Evolutionary conservation across 2,888 invertebrate species (phyloP).

Genomic region (Clepsis dumicolana): DNA sequence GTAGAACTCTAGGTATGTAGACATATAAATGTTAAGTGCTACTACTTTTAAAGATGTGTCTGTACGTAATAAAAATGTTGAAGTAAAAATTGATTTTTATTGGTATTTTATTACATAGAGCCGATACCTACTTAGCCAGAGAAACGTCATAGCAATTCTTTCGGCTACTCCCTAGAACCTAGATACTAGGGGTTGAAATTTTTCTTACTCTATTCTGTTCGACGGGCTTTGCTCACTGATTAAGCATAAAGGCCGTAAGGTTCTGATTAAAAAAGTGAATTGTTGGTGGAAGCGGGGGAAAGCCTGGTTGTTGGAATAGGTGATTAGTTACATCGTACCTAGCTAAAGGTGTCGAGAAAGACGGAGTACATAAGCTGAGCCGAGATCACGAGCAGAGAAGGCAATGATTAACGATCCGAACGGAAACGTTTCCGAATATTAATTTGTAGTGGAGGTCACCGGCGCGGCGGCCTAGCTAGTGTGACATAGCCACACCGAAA

Average conservation of each 20-base stretch:
- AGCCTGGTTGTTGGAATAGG: constrained; percentile 8
- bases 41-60: neutral
- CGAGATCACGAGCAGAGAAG: constrained; percentile 69
- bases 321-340: constrained; percentile 10
- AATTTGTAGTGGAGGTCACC: constrained; percentile 85
- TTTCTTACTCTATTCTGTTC: neutral
- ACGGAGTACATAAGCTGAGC: constrained; percentile 44
- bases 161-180: neutral
- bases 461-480: constrained; percentile 76
- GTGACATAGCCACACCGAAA: constrained; percentile 83
- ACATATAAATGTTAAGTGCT: neutral
- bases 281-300: constrained; percentile 37
- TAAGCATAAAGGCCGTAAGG: constrained; percentile 20
- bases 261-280: constrained; percentile 9
- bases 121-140: constrained; percentile 3
- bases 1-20: neutral
- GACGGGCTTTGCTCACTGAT: constrained; percentile 4
- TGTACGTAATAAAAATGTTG: neutral
- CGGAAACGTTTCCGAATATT: constrained; percentile 85
- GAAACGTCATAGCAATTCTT: neutral
- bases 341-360: constrained; percentile 36
- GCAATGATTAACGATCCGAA: constrained; percentile 82
- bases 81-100: neutral
- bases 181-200: neutral
- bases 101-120: neutral